Percentiles rank a stretch among this genome's conserved stretches.
These are phyloP conservation scores for Ladona fulva DNA, from an alignment of 1,140 invertebrate genomes.

Conservation along the genomic window DNA sequence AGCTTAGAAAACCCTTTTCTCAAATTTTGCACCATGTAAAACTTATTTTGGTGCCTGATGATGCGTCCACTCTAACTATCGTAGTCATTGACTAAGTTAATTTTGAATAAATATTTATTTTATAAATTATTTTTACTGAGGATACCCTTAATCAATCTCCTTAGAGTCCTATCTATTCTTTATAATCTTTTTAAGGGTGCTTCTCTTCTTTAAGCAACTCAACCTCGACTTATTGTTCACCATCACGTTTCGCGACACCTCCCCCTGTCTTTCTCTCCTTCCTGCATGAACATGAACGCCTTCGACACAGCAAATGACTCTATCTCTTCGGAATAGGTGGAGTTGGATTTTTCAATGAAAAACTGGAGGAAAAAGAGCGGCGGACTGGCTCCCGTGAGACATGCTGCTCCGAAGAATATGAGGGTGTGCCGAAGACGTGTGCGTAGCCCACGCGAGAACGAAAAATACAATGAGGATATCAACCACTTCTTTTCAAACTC, in stretches of 20 bases:
- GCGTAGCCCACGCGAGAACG: neutral
- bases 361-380: neutral
- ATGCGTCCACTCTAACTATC: no score
- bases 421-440: neutral
- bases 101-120: no score
- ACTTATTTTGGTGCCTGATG: no score
- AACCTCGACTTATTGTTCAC: neutral
- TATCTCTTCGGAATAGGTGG: neutral
- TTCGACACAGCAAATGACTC: neutral
- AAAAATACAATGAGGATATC: neutral
- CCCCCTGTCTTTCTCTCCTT: neutral
- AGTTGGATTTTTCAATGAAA: neutral
- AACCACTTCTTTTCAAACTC: neutral
- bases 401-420: neutral
- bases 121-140: no score
- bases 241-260: neutral
- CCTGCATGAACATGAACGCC: neutral
- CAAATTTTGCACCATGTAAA: no score
- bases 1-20: no score
- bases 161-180: no score
- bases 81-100: no score
- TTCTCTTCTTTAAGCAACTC: neutral
- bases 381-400: neutral
- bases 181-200: no score
- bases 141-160: no score